A percentile compares a stretch with the other conserved stretches of the same genome.
Evolutionary conservation across 1,140 invertebrate genomes (phyloP).

Genomic region (Papilio dardanus): DNA sequence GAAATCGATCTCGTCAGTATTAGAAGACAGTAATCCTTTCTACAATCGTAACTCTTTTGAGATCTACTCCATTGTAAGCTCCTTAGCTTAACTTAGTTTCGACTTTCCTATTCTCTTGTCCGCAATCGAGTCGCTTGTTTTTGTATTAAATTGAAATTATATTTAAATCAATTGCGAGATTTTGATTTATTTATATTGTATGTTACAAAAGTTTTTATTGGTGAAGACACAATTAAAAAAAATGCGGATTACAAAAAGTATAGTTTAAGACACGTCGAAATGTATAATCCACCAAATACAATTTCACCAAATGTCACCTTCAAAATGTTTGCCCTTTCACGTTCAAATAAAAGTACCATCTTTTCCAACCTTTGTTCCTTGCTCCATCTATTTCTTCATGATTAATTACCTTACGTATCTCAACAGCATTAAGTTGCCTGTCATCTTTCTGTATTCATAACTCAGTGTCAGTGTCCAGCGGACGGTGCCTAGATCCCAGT

Average conservation of each 20-base stretch:
- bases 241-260: no score
- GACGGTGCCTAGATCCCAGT: not conserved
- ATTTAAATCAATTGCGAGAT: not conserved
- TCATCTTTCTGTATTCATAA: conserved; percentile 18
- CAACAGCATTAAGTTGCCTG: conserved; percentile 11
- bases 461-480: conserved; percentile 11
- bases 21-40: conserved; percentile 6
- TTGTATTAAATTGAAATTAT: not conserved
- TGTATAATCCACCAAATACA: no score
- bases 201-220: not conserved
- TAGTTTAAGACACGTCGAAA: no score
- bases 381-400: not conserved
- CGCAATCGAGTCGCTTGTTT: not conserved
- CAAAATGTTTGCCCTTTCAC: not conserved
- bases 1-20: not conserved
- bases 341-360: not conserved
- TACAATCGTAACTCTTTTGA: conserved; percentile 13
- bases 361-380: not conserved
- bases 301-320: not conserved
- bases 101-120: not conserved
- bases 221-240: no score
- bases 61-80: not conserved
- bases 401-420: conserved; percentile 1
- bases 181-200: not conserved
- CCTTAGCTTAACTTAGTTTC: conserved; percentile 15